Percentiles rank a stretch among this genome's conserved stretches.
Evolutionary conservation across 2,888 invertebrate genomes (phyloP).

Genomic region (Lycophotia porphyrea): DNA sequence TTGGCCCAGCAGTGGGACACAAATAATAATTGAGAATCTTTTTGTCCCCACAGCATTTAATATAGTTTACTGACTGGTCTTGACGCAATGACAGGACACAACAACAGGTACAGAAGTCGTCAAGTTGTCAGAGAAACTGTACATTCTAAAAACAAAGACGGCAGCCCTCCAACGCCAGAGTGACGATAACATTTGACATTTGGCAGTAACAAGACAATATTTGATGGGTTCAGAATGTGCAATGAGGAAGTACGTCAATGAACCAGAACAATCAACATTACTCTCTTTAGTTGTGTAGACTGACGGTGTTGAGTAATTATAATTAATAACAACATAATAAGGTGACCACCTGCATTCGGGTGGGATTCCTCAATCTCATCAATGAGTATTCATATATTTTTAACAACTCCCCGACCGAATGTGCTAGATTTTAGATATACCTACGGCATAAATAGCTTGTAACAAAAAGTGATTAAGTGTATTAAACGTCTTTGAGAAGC

Average conservation of each 20-base stretch:
- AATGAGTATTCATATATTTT: not conserved
- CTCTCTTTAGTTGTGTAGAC: constrained; percentile 22
- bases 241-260: constrained; percentile 62
- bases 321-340: constrained; percentile 9
- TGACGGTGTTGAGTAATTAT: constrained; percentile 18
- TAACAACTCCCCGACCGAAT: not conserved
- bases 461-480: constrained; percentile 7
- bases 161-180: constrained; percentile 32
- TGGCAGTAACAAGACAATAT: constrained; percentile 62
- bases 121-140: constrained; percentile 17
- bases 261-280: constrained; percentile 46
- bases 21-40: not conserved
- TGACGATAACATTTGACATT: constrained; percentile 54
- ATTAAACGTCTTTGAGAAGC: constrained; percentile 18
- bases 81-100: not conserved
- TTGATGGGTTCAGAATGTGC: constrained; percentile 52
- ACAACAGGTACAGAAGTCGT: not conserved
- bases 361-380: constrained; percentile 6
- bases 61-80: not conserved
- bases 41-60: not conserved
- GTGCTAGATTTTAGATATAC: constrained; percentile 6
- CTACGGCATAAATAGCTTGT: not conserved
- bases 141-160: constrained; percentile 26
- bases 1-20: not conserved
- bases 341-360: constrained; percentile 5